These are phyloP conservation scores for Pachypsylla venusta DNA, from an alignment of 1,140 invertebrate genomes.

Conservation along the genomic window DNA sequence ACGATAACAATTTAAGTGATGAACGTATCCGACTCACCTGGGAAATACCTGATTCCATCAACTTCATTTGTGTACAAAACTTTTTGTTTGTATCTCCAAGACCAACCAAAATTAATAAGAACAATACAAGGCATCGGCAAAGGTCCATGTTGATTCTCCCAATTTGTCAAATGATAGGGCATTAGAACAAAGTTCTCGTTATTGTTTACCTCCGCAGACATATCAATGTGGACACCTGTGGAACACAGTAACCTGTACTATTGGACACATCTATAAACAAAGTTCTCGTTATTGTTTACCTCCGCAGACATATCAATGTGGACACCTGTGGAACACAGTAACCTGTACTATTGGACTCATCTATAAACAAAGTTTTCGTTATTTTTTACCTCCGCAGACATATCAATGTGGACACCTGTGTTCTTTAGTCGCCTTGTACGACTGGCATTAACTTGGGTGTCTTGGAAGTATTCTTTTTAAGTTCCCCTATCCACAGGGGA, in stretches of 20 bases:
- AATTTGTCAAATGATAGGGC: background rate
- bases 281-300: conserved; percentile 6
- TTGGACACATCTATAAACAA: no score
- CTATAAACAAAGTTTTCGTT: background rate
- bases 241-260: no score
- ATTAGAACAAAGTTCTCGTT: background rate
- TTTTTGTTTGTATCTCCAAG: conserved; percentile 18
- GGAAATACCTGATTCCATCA: conserved; percentile 12
- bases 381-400: conserved; percentile 1
- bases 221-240: conserved; percentile 1
- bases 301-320: background rate
- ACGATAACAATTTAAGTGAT: no score
- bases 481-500: no score
- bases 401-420: conserved; percentile 1
- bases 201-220: conserved; percentile 1
- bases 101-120: conserved; percentile 25
- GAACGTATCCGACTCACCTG: conserved; percentile 12
- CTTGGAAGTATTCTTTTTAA: no score
- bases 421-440: no score
- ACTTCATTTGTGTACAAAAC: conserved; percentile 8
- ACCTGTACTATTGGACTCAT: no score
- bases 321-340: no score
- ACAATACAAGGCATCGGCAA: conserved; percentile 31
- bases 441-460: no score
- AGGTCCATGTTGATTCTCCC: conserved; percentile 2